Evolutionary conservation across 2,797 vertebrate species (phyloP), one percentile per base, ranked within the genome.

Genomic region (Percopsis omiscomaycus): DNA sequence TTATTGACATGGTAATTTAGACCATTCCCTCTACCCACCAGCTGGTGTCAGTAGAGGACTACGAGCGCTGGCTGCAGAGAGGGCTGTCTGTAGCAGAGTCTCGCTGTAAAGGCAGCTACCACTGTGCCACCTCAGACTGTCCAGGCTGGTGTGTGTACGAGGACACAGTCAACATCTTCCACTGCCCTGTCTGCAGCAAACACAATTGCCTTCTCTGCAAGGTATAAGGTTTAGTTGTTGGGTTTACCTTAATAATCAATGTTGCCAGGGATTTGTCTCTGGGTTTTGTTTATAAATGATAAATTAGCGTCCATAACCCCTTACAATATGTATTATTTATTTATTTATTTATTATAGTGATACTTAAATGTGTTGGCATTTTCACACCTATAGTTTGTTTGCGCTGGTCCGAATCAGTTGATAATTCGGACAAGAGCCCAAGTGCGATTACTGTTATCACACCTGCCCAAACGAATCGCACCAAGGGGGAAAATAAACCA

Each of bases 131-230:
- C 3, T 82, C 91, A 0, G 94, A 95, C 89, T 96, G 95, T 56
- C 81, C 66, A 0, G 95, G 94, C 68, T 95, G 94, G 95, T 96
- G 95, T 64, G 91, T 94, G 80, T 94, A 93, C 22, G 95, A 95
- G 79, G 95, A 95, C 70, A 86, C 88, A 0, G 93, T 94, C 55
- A 95, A 94, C 28, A 91, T 93, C 61, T 96, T 94, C 78, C 89
- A 88, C 72, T 96, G 94, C 71, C 94, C 94, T 0, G 88, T 95
- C 67, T 96, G 94, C 80, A 78, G 50, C 48, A 93, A 92, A 59
- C 89, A 91, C 68, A 96, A 96, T 91, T 96, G 95, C 66, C 92
- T 96, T 37, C 91, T 92, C 54, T 96, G 95, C 88, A 95, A 95
- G 90, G 95, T 95, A 66, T n/a, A 46, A 5, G 22, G 13, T 10